These are phyloP conservation scores for Yoshiicerus persimilis DNA, from an alignment of 1,140 invertebrate genomes.

Conservation along the genomic window DNA sequence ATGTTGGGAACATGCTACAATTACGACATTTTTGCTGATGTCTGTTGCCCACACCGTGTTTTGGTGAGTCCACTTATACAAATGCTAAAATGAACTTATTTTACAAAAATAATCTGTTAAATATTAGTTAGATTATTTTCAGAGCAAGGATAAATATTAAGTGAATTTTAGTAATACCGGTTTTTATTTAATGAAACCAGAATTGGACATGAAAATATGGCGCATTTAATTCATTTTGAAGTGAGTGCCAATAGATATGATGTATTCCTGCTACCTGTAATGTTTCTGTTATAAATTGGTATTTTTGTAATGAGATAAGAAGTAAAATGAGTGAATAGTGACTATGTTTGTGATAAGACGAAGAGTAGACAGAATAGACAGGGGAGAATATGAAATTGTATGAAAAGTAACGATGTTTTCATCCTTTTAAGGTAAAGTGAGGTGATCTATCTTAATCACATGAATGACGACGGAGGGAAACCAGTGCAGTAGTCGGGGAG, in stretches of 20 bases:
- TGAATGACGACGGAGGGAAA: background rate
- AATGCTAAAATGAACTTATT: too few species aligned
- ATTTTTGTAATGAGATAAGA: background rate
- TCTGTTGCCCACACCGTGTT: conserved; percentile 88
- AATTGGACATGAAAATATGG: too few species aligned
- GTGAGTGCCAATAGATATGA: too few species aligned
- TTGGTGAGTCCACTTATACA: conserved; percentile 79
- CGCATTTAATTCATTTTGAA: too few species aligned
- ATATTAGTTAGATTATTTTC: too few species aligned
- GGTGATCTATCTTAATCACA: background rate
- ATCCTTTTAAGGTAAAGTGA: conserved; percentile 20
- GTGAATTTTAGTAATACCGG: too few species aligned
- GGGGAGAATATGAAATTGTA: background rate
- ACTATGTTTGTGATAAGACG: background rate
- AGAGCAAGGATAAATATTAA: too few species aligned
- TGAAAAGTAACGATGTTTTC: background rate
- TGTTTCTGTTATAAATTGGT: background rate
- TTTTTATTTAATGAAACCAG: too few species aligned
- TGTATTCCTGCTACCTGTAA: background rate
- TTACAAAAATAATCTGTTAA: too few species aligned
- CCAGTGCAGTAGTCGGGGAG: background rate
- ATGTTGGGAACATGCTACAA: conserved; percentile 96
- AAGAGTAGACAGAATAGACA: background rate
- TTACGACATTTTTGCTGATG: conserved; percentile 95
- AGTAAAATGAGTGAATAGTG: background rate